These are phyloP conservation scores for Lithophane semibrunnea DNA, from an alignment of 2,888 invertebrate genomes.

Conservation along the genomic window DNA sequence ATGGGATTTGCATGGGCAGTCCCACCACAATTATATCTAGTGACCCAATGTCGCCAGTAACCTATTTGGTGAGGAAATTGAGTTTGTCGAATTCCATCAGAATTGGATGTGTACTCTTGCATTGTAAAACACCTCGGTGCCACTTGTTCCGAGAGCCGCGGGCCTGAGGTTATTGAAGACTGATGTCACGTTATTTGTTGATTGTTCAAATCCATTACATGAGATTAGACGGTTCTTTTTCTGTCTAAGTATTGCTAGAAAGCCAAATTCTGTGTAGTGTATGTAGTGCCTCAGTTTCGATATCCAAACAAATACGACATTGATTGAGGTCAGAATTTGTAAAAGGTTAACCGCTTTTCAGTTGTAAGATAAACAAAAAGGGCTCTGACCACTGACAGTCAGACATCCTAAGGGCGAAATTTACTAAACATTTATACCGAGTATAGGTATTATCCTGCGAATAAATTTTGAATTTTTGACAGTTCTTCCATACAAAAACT, in stretches of 20 bases:
- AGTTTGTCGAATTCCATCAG: conserved; percentile 89
- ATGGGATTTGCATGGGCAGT: conserved; percentile 79
- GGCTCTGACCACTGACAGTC: too few relatives aligned
- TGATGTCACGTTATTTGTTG: conserved; percentile 12
- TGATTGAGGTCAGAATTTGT: not conserved
- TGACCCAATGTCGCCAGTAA: conserved; percentile 86
- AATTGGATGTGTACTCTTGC: conserved; percentile 84
- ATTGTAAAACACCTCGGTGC: conserved; percentile 80
- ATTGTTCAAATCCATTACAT: not conserved
- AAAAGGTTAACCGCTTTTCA: not conserved
- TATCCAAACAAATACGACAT: not conserved
- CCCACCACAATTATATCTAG: conserved; percentile 84
- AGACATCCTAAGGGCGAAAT: too few relatives aligned
- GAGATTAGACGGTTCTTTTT: not conserved
- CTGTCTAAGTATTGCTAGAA: not conserved
- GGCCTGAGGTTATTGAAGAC: conserved; percentile 27
- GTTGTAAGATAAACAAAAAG: not conserved
- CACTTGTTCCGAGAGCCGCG: conserved; percentile 30
- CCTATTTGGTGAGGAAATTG: conserved; percentile 87
- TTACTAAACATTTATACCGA: too few relatives aligned
- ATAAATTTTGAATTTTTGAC: too few relatives aligned
- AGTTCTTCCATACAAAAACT: too few relatives aligned
- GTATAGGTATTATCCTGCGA: too few relatives aligned
- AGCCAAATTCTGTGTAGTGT: too few relatives aligned
- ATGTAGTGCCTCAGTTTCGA: not conserved